Percentiles rank a stretch among this genome's conserved stretches.
These are phyloP conservation scores for Gambusia affinis DNA, from an alignment of 2,113 vertebrate species.

Conservation along the genomic window DNA sequence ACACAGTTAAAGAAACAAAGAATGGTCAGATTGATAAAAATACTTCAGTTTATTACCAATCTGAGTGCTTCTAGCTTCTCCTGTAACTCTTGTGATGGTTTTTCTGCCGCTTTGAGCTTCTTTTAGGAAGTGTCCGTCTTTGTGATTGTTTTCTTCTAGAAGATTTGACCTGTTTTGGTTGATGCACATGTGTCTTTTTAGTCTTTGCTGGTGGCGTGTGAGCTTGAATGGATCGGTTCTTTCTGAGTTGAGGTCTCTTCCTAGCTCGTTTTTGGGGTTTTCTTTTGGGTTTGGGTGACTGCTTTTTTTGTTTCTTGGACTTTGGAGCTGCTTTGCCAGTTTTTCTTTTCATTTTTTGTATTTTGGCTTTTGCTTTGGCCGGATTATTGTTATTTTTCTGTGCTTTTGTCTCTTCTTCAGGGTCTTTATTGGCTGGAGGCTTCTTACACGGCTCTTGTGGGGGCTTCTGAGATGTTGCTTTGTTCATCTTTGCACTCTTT, in stretches of 20 bases:
- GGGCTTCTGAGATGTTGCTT: conserved; percentile 1
- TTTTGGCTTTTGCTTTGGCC: too few relatives aligned
- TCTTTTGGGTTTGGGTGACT: conserved; percentile 1
- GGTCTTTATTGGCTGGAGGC: background rate
- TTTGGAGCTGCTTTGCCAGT: too few relatives aligned
- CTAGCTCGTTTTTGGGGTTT: conserved; percentile 1
- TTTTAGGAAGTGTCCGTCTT: background rate
- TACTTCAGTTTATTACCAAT: conserved; percentile 26
- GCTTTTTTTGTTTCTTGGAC: background rate
- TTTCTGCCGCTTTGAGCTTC: background rate
- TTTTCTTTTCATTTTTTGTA: background rate
- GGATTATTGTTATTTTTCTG: background rate
- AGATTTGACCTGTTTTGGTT: background rate
- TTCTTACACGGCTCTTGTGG: conserved; percentile 4
- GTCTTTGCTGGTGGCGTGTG: background rate
- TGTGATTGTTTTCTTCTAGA: background rate
- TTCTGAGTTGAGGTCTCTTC: conserved; percentile 7
- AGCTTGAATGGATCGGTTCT: background rate
- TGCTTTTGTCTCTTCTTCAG: conserved; percentile 2
- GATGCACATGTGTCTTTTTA: background rate
- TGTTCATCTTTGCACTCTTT: background rate
- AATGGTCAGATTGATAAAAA: conserved; percentile 9
- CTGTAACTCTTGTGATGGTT: background rate
- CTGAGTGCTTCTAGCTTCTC: background rate
- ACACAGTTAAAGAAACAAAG: background rate